Evolutionary conservation across 2,888 invertebrate genomes (phyloP).

Genomic region (Pandemis corylana): DNA sequence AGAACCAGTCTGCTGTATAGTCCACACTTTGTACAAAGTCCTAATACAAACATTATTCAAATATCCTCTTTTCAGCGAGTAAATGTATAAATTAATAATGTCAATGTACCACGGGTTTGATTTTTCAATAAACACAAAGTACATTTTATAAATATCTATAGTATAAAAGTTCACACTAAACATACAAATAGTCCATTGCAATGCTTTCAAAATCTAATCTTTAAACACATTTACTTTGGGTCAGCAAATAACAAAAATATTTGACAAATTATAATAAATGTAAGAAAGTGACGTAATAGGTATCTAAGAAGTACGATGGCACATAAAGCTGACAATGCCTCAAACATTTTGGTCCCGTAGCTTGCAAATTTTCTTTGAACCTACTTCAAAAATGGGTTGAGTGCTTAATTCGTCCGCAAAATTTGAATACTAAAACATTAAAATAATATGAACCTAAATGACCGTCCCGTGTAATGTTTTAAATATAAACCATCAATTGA

Average conservation of each 20-base stretch:
- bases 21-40: background rate
- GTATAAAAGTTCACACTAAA: background rate
- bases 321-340: slow-evolving; percentile 59
- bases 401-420: background rate
- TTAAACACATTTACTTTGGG: slow-evolving; percentile 7
- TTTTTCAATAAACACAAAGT: background rate
- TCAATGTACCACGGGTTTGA: background rate
- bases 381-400: background rate
- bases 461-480: too few relatives aligned
- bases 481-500: too few relatives aligned
- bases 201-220: background rate
- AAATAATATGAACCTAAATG: too few relatives aligned
- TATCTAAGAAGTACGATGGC: slow-evolving; percentile 65
- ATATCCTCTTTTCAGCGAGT: background rate
- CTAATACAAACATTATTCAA: background rate
- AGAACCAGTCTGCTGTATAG: background rate
- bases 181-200: background rate
- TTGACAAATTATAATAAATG: background rate
- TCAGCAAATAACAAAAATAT: slow-evolving; percentile 5
- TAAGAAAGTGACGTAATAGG: slow-evolving; percentile 7
- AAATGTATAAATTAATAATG: background rate
- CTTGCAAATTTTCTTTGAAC: slow-evolving; percentile 51
- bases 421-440: too few relatives aligned
- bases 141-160: background rate
- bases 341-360: slow-evolving; percentile 70